Conservation (phyloP, 2,797 vertebrate species). For the Lepidocolaptes lacrymiger region DNA sequence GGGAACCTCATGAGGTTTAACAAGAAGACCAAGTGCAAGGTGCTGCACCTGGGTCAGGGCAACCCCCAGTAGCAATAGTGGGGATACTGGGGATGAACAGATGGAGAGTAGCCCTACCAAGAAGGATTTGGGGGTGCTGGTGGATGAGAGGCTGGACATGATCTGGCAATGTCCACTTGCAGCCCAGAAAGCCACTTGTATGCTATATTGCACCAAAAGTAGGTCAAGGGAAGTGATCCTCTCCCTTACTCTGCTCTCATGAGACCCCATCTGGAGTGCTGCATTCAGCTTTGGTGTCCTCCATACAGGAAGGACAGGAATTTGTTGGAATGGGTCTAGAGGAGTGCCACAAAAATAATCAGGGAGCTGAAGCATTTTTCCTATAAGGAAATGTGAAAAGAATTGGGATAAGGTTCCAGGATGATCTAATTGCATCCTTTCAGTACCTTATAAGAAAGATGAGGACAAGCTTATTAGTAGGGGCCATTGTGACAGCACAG, state of each 20-base stretch:
- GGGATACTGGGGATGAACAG: too few relatives aligned
- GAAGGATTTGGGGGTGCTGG: not conserved
- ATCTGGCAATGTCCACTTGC: accelerated
- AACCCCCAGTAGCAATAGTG: too few relatives aligned
- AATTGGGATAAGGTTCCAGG: not conserved
- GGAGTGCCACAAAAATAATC: not conserved
- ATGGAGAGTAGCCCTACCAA: not conserved
- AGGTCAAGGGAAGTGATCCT: not conserved
- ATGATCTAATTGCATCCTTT: not conserved
- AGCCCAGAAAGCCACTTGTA: not conserved
- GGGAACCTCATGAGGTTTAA: not conserved
- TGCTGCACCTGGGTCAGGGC: not conserved
- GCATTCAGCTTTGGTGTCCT: accelerated
- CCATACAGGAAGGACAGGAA: not conserved
- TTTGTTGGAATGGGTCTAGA: accelerated
- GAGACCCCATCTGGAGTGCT: not conserved
- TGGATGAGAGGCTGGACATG: not conserved
- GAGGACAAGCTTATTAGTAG: not conserved
- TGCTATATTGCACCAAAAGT: not conserved
- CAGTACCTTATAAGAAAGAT: not conserved
- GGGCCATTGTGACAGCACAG: not conserved
- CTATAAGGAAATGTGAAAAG: not conserved
- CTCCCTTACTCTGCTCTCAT: not conserved
- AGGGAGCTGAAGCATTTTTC: not conserved
- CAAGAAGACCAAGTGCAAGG: not conserved